Evolutionary conservation across 2,113 vertebrate genomes (phyloP), one percentile per base, ranked within the genome.

Genomic region (Galeopterus variegatus): DNA sequence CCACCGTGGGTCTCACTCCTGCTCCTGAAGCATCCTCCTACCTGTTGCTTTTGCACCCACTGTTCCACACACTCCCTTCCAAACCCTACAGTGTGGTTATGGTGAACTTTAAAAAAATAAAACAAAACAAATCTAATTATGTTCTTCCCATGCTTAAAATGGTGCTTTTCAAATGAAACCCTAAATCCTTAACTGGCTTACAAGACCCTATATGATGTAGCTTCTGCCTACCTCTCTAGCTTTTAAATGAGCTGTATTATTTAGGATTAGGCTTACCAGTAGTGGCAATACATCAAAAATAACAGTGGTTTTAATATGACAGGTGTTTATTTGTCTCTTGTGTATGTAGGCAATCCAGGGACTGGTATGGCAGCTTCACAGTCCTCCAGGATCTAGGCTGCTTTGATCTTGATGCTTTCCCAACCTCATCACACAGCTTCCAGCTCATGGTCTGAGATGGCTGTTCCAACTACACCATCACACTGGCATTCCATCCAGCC

Each of bases 141-240:
- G 31, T 24, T 58, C 28, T 64, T 77, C n/a, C 62, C 28, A 5
- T 75, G 64, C 54, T 80, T 75, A 69, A 86, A 89, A 28, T 82
- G 54, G 10, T 82, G 2, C 19, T 69, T 85, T 93, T 81, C 64
- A 97, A 81, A 23, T 85, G 50, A 88, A 80, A 76, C n/a, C 23
- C 6, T 6, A 62, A 73, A 75, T 83, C 62, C 64, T 77, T 36
- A 87, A n/a, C 77, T 80, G 21, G 12, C 36, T 60, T 69, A 58
- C 2, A 1, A 64, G 33, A 36, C 19, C 23, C 45, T 58, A 0
- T 77, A 13, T 93, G 67, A 28, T 56, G 12, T 23, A 58, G 24
- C 36, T 90, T 65, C 45, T 72, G 9, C 75, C 65, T 62, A 10
- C 54, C 14, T 88, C 24, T 36, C 41, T 69, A 86, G 33, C 72